A percentile compares a stretch with the other conserved stretches of the same genome.
Conservation (phyloP, 2,113 vertebrate genomes). For the Brevimyrus niger region DNA sequence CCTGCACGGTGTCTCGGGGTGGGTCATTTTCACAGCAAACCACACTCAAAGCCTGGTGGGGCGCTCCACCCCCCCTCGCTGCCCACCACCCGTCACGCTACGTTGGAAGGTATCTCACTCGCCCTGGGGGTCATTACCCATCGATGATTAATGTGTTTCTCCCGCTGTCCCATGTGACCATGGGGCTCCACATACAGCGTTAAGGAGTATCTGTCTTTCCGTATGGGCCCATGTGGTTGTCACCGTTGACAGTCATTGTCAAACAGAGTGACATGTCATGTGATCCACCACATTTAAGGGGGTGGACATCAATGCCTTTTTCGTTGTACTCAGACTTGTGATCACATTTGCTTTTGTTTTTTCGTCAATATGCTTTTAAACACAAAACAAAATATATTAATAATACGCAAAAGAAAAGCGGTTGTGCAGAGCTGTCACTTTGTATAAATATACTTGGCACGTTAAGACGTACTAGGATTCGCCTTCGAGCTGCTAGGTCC, state of each 20-base stretch:
- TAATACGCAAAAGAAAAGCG: conserved; percentile 30
- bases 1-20: conserved; percentile 36
- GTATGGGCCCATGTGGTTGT: background rate
- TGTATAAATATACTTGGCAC: conserved; percentile 48
- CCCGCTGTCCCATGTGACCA: background rate
- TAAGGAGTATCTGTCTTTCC: background rate
- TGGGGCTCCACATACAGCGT: too few species aligned
- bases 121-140: background rate
- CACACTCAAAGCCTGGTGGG: conserved; percentile 46
- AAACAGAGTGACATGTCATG: background rate
- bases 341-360: background rate
- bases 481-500: conserved; percentile 49
- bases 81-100: conserved; percentile 27
- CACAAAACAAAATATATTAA: conserved; percentile 22
- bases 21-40: conserved; percentile 42
- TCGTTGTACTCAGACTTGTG: background rate
- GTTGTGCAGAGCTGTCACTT: conserved; percentile 48
- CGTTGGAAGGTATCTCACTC: background rate
- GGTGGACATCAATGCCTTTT: background rate
- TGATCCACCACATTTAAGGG: background rate
- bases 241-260: background rate
- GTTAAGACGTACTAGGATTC: conserved; percentile 44
- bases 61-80: conserved; percentile 41
- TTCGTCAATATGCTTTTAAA: conserved; percentile 15
- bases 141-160: conserved; percentile 8